Evolutionary conservation across 2,113 vertebrate species (phyloP).

Genomic region (Macaca fascicularis): T2T-MFA8v1.1 NC_088386.1:82003501-82004000

Average conservation of each 20-base stretch:
- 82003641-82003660: not conserved
- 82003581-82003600: not conserved
- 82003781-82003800: slow-evolving; percentile 52
- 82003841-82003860: slow-evolving; percentile 6
- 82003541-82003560: not conserved
- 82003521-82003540: not conserved
- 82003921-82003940: not conserved
- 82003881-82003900: not conserved
- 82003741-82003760: not conserved
- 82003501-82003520: not conserved
- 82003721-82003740: not conserved
- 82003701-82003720: not conserved
- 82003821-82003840: slow-evolving; percentile 41
- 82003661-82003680: not conserved
- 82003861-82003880: not conserved
- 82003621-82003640: not conserved
- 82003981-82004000: not conserved
- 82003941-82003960: slow-evolving; percentile 9
- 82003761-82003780: slow-evolving; percentile 36
- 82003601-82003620: not conserved
- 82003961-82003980: not conserved
- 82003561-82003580: not conserved
- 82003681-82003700: not conserved
- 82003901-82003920: not conserved
- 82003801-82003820: slow-evolving; percentile 35